Percentiles rank a stretch among this genome's conserved stretches.
Evolutionary conservation across 2,797 vertebrate genomes (phyloP).

Genomic region (Diplodus sargus): DNA sequence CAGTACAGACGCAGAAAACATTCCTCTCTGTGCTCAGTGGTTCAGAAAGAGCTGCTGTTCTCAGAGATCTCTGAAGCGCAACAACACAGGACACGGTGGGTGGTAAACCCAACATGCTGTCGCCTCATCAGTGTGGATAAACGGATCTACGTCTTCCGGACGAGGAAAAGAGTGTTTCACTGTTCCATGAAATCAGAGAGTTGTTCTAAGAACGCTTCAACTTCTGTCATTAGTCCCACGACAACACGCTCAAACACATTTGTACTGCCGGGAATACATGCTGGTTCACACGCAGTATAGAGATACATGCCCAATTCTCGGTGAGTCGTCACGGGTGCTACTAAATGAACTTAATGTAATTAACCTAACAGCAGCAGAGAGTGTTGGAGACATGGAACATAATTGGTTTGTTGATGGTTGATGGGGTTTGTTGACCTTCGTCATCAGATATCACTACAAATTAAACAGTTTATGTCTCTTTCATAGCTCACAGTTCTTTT

Average conservation of each 20-base stretch:
- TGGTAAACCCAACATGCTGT: slow-evolving; percentile 56
- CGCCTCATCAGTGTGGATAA: slow-evolving; percentile 59
- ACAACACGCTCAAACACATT: slow-evolving; percentile 1
- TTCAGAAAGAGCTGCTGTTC: slow-evolving; percentile 52
- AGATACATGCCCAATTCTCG: slow-evolving; percentile 15
- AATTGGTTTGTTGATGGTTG: slow-evolving; percentile 28
- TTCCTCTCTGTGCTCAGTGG: slow-evolving; percentile 23
- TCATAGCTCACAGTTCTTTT: slow-evolving; percentile 10
- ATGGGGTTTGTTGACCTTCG: slow-evolving; percentile 37
- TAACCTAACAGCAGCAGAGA: slow-evolving; percentile 16
- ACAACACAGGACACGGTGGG: slow-evolving; percentile 48
- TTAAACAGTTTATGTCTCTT: slow-evolving; percentile 14
- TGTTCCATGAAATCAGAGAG: slow-evolving; percentile 62
- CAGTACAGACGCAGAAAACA: not conserved
- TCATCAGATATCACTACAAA: slow-evolving; percentile 30
- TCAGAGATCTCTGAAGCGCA: slow-evolving; percentile 42
- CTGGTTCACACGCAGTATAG: not conserved
- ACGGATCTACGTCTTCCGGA: slow-evolving; percentile 56
- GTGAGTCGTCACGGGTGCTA: not conserved
- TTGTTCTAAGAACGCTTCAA: slow-evolving; percentile 54
- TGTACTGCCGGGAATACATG: not conserved
- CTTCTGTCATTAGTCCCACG: slow-evolving; percentile 29
- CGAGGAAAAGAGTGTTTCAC: slow-evolving; percentile 42
- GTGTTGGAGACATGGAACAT: slow-evolving; percentile 2
- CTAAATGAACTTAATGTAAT: slow-evolving; percentile 38